Conservation (phyloP, 2,797 vertebrate species). For the Gorsachius magnificus region DNA sequence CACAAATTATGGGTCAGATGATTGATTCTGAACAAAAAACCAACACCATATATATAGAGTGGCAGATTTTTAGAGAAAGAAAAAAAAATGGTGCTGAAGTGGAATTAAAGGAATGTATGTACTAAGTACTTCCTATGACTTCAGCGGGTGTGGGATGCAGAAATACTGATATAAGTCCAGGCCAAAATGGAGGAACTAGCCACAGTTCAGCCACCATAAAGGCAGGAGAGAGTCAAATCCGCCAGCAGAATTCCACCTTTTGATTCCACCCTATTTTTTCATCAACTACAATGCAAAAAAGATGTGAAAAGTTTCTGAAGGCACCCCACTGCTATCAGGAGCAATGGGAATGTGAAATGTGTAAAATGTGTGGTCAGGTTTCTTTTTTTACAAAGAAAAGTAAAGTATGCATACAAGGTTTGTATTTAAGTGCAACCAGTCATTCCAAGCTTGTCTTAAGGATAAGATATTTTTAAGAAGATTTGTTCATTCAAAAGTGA, state of each 20-base stretch:
- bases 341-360: background rate
- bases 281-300: background rate
- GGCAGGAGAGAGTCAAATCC: background rate
- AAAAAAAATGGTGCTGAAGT: background rate
- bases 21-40: background rate
- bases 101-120: background rate
- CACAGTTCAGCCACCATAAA: background rate
- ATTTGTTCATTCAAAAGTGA: slow-evolving; percentile 16
- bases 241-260: background rate
- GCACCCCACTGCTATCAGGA: background rate
- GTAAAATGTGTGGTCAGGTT: background rate
- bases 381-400: background rate
- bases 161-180: background rate
- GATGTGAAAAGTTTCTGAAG: slow-evolving; percentile 4
- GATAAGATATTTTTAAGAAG: slow-evolving; percentile 44
- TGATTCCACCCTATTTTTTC: background rate
- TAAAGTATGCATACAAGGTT: background rate
- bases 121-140: background rate
- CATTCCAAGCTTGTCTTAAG: slow-evolving; percentile 38
- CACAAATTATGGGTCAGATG: background rate
- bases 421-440: background rate
- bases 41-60: background rate
- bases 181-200: background rate
- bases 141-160: background rate
- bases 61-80: background rate